A percentile compares a stretch with the other conserved stretches of the same genome.
Evolutionary conservation across 2,888 invertebrate genomes (phyloP).

Genomic region (Cheilosia variabilis): DNA sequence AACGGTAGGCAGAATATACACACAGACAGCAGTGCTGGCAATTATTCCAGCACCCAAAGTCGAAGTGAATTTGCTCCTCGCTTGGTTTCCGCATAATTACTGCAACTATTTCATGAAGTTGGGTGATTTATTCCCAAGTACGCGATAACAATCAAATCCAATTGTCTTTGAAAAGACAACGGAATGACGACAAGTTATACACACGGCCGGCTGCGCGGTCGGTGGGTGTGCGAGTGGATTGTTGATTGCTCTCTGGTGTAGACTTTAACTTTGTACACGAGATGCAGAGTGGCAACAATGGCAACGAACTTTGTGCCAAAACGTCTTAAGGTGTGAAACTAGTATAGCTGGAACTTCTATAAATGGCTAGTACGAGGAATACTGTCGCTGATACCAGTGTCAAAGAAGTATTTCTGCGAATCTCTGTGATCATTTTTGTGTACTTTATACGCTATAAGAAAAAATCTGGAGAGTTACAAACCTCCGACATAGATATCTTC

Average conservation of each 20-base stretch:
- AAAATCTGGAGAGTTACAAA: no score
- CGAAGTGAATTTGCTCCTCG: constrained; percentile 56
- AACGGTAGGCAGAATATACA: not conserved
- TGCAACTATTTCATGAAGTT: constrained; percentile 60
- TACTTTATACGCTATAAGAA: no score
- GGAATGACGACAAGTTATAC: constrained; percentile 35
- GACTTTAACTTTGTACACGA: constrained; percentile 16
- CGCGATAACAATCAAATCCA: constrained; percentile 63
- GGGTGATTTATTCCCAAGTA: constrained; percentile 70
- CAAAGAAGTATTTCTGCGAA: no score
- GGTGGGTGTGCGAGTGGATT: not conserved
- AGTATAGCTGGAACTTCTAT: no score
- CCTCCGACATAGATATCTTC: no score
- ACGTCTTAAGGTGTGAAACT: no score
- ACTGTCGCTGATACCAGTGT: no score
- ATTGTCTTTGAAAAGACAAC: constrained; percentile 57
- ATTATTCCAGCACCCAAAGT: constrained; percentile 37
- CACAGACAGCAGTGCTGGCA: constrained; percentile 16
- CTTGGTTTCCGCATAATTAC: constrained; percentile 74
- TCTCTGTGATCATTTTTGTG: no score
- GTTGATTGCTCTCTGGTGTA: constrained; percentile 44
- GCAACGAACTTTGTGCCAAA: not conserved
- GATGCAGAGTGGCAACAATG: not conserved
- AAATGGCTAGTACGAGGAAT: no score
- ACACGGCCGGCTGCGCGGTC: not conserved